A percentile compares a stretch with the other conserved stretches of the same genome.
phyloP scores from a whole-genome alignment of 35 echinoderm and acorn worm genomes.

The Ophiothrix spiculata region DNA sequence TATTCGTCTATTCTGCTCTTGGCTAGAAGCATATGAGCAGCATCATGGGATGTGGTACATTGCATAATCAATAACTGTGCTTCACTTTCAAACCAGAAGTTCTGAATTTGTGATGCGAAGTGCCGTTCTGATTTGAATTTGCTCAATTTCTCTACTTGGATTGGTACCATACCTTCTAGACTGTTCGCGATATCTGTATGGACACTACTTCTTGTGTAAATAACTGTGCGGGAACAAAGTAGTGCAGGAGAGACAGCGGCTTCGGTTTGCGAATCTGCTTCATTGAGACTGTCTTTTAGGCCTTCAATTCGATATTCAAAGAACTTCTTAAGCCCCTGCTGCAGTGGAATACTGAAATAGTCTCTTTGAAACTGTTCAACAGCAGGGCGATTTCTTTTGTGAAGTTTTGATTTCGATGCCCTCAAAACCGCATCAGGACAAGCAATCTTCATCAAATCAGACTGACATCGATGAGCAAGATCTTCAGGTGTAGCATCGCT shows the following conservation, averaged over 20 bases:
- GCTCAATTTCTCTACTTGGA: too few relatives aligned
- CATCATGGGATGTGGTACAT: conserved; percentile 32
- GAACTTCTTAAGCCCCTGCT: conserved; percentile 16
- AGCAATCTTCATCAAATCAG: conserved; percentile 14
- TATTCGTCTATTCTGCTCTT: conserved; percentile 15
- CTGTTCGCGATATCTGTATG: background rate
- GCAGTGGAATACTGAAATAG: conserved; percentile 6
- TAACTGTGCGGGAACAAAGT: too few relatives aligned
- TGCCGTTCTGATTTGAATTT: too few relatives aligned
- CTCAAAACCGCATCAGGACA: conserved; percentile 18
- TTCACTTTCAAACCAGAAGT: conserved; percentile 7
- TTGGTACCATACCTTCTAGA: background rate
- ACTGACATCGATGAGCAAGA: conserved; percentile 3
- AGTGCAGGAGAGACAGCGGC: too few relatives aligned
- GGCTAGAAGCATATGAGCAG: conserved; percentile 22
- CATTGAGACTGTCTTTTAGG: too few relatives aligned
- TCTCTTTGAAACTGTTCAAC: background rate
- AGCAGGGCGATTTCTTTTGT: background rate
- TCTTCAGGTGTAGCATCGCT: background rate
- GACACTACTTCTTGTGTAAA: conserved; percentile 22
- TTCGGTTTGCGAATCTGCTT: too few relatives aligned
- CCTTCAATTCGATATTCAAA: too few relatives aligned
- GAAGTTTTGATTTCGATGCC: conserved; percentile 16
- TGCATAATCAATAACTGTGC: conserved; percentile 15
- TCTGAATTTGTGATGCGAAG: background rate